Evolutionary conservation across 2,888 invertebrate genomes (phyloP).

Genomic region (Dynastes hyllus): DNA sequence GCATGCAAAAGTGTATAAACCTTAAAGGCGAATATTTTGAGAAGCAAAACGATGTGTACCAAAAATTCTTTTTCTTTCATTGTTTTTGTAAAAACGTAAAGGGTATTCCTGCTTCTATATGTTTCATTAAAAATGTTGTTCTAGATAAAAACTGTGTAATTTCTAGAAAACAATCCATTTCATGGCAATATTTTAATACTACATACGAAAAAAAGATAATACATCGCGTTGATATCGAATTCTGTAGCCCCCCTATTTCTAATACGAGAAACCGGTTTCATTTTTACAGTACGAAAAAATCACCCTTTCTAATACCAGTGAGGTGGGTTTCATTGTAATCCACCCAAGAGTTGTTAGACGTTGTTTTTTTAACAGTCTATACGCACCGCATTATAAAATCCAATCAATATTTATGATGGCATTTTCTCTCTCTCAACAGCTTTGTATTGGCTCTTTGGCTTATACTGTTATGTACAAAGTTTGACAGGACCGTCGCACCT

Average conservation of each 20-base stretch:
- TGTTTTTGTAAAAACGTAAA: too few species aligned
- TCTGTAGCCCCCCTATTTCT: constrained; percentile 11
- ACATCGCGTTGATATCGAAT: constrained; percentile 14
- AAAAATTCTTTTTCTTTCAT: too few species aligned
- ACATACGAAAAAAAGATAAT: too few species aligned
- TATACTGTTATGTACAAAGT: neutral
- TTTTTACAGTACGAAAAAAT: constrained; percentile 33
- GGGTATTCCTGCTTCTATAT: too few species aligned
- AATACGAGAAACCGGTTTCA: constrained; percentile 31
- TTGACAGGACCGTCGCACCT: constrained; percentile 14
- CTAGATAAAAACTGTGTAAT: too few species aligned
- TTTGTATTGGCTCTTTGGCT: neutral
- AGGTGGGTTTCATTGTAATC: constrained; percentile 24
- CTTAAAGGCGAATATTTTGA: too few species aligned
- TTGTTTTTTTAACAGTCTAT: constrained; percentile 21
- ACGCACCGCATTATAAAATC: constrained; percentile 15
- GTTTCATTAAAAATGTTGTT: too few species aligned
- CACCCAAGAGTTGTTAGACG: constrained; percentile 36
- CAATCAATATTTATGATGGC: constrained; percentile 31
- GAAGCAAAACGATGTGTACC: too few species aligned
- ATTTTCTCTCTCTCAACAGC: neutral
- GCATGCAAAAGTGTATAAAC: too few species aligned
- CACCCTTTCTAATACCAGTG: constrained; percentile 31
- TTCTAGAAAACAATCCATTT: too few species aligned
- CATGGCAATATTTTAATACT: too few species aligned